Percentiles rank a stretch among this genome's conserved stretches.
Evolutionary conservation across 2,797 vertebrate genomes (phyloP).

Genomic region (Diplodus puntazzo): DNA sequence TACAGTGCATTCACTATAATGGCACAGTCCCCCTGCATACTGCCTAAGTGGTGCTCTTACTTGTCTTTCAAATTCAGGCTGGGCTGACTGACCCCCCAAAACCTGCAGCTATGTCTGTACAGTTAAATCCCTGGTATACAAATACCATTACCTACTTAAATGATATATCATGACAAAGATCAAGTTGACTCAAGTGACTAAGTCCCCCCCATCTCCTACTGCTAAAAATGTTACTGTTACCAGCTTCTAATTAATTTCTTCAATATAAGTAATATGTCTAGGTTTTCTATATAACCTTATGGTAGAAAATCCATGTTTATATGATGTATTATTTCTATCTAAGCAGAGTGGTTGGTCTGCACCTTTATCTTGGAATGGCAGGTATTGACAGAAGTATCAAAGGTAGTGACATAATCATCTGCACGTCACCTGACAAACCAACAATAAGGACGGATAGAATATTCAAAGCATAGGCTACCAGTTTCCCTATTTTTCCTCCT

Average conservation of each 20-base stretch:
- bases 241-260: not conserved
- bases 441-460: not conserved
- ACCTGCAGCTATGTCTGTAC: constrained; percentile 7
- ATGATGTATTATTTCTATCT: not conserved
- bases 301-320: not conserved
- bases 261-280: not conserved
- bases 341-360: not conserved
- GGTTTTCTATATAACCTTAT: too few species aligned
- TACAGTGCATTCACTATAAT: not conserved
- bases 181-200: not conserved
- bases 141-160: not conserved
- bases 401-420: not conserved
- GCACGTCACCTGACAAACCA: not conserved
- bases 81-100: constrained; percentile 15
- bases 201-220: not conserved
- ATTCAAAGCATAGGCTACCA: not conserved
- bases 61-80: not conserved
- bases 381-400: not conserved
- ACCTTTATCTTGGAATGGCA: not conserved
- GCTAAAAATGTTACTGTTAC: not conserved
- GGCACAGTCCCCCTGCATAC: not conserved
- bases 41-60: not conserved
- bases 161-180: not conserved
- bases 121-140: not conserved
- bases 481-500: not conserved